Evolutionary conservation across 2,888 invertebrate genomes (phyloP).

Genomic region (Thumatha senex): DNA sequence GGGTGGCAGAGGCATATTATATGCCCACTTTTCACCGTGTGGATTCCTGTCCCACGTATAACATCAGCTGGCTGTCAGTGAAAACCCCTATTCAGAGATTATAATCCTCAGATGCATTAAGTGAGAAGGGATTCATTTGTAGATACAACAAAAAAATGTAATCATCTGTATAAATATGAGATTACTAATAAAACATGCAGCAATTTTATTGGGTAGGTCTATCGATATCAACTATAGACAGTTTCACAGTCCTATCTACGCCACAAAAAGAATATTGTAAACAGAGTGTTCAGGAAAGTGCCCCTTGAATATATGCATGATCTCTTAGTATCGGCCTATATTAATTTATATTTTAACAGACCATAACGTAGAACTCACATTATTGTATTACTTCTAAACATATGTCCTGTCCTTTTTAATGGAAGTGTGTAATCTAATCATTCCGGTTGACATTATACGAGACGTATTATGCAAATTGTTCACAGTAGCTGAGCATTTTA

Average conservation of each 20-base stretch:
- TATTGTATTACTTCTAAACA: slow-evolving; percentile 15
- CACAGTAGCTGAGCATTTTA: background rate
- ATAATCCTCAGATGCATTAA: too few relatives aligned
- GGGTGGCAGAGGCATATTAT: too few relatives aligned
- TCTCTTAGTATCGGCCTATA: slow-evolving; percentile 24
- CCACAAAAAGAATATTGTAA: slow-evolving; percentile 44
- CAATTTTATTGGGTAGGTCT: background rate
- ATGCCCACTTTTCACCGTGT: too few relatives aligned
- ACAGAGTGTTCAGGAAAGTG: slow-evolving; percentile 36
- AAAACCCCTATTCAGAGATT: too few relatives aligned
- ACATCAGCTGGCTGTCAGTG: too few relatives aligned
- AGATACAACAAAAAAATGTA: too few relatives aligned
- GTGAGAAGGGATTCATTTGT: too few relatives aligned
- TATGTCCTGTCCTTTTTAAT: slow-evolving; percentile 20
- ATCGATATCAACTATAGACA: slow-evolving; percentile 7
- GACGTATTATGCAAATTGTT: slow-evolving; percentile 7
- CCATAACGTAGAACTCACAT: slow-evolving; percentile 10
- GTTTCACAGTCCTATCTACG: slow-evolving; percentile 39
- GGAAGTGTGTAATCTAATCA: slow-evolving; percentile 28
- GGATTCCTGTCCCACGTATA: too few relatives aligned
- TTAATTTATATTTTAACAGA: slow-evolving; percentile 30
- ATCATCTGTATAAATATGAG: too few relatives aligned
- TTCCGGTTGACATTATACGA: background rate
- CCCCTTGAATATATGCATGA: slow-evolving; percentile 36
- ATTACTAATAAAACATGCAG: too few relatives aligned